Conservation (phyloP, 2,888 invertebrate genomes). For the Gnatocerus cornutus region DNA sequence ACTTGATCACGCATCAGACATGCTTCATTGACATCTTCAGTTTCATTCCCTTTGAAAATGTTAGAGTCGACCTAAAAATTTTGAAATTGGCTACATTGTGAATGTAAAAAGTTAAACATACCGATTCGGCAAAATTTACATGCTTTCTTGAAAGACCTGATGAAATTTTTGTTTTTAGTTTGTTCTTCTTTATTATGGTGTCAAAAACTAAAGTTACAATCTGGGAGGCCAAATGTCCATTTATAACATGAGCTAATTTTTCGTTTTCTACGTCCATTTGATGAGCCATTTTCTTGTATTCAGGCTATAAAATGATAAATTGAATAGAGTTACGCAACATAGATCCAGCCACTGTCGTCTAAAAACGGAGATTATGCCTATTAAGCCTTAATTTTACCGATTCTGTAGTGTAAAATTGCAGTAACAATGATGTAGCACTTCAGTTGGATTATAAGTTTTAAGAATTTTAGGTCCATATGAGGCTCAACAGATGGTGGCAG, state of each 20-base stretch:
- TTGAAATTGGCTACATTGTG: background rate
- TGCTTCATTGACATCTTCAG: conserved; percentile 56
- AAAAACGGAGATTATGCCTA: too few species aligned
- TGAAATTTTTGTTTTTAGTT: conserved; percentile 54
- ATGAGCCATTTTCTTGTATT: conserved; percentile 13
- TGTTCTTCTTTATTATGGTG: conserved; percentile 52
- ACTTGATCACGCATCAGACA: conserved; percentile 61
- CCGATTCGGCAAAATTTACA: conserved; percentile 35
- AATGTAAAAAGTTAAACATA: conserved; percentile 9
- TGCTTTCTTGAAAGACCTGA: conserved; percentile 50
- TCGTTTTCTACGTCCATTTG: conserved; percentile 52
- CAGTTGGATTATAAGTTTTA: too few species aligned
- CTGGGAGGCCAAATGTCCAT: conserved; percentile 57
- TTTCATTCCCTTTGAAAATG: conserved; percentile 50
- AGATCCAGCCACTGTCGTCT: too few species aligned
- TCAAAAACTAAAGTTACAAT: conserved; percentile 56
- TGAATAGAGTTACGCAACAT: too few species aligned
- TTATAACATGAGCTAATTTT: conserved; percentile 57
- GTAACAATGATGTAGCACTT: too few species aligned
- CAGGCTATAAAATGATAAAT: conserved; percentile 17
- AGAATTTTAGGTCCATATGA: too few species aligned
- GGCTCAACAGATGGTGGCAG: too few species aligned
- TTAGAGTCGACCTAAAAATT: conserved; percentile 42
- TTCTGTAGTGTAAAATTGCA: too few species aligned
- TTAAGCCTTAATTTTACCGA: too few species aligned